A percentile compares a stretch with the other conserved stretches of the same genome.
phyloP scores from a whole-genome alignment of 1,140 invertebrate species.

The Nixonia krombeini region DNA sequence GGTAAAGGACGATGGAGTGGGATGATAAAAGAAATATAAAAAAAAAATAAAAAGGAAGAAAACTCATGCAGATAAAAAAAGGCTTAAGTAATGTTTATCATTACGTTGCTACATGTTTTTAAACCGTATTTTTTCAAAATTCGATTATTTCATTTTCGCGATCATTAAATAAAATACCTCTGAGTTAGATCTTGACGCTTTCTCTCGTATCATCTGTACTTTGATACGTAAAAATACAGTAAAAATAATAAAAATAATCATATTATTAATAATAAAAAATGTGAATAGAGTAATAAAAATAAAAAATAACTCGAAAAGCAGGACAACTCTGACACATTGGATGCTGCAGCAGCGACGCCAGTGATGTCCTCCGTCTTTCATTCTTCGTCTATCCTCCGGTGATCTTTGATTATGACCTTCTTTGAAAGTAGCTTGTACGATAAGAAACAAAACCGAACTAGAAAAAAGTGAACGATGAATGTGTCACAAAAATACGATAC shows the following conservation, averaged over 20 bases:
- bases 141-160: background rate
- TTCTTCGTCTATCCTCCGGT: background rate
- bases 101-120: too few species aligned
- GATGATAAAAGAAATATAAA: constrained; percentile 9
- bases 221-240: constrained; percentile 55
- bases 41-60: constrained; percentile 13
- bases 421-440: background rate
- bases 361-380: background rate
- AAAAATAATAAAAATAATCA: constrained; percentile 44
- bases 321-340: background rate
- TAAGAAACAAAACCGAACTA: too few species aligned
- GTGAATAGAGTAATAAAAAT: constrained; percentile 15
- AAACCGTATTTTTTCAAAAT: too few species aligned
- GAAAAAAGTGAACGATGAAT: too few species aligned
- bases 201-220: constrained; percentile 62
- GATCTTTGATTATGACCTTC: too few species aligned
- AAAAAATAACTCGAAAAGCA: constrained; percentile 1
- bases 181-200: constrained; percentile 57
- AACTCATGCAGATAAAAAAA: too few species aligned
- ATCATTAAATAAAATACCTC: constrained; percentile 40
- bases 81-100: too few species aligned
- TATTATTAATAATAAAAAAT: constrained; percentile 14
- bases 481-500: too few species aligned
- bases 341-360: background rate
- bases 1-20: too few species aligned